These are phyloP conservation scores for Neostethus bicornis DNA, from an alignment of 2,797 vertebrate species.

Conservation along the genomic window DNA sequence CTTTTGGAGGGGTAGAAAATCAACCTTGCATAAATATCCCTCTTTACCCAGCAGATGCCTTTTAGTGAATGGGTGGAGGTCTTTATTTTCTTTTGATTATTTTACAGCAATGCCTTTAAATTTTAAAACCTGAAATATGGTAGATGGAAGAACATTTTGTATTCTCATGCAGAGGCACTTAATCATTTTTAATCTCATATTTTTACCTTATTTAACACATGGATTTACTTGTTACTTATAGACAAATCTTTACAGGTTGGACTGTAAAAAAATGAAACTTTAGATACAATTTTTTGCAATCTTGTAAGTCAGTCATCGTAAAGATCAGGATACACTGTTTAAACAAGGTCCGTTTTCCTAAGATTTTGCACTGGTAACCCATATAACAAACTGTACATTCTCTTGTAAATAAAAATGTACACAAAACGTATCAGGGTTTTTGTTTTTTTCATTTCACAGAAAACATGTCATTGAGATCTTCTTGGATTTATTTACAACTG, in stretches of 20 bases:
- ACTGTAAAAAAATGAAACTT: constrained; percentile 52
- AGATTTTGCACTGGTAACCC: constrained; percentile 95
- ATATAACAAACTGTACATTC: constrained; percentile 99
- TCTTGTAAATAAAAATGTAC: constrained; percentile 96
- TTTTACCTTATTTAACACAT: constrained; percentile 18
- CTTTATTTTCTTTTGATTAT: constrained; percentile 25
- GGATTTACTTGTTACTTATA: neutral
- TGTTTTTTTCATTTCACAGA: neutral
- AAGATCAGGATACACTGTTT: constrained; percentile 47
- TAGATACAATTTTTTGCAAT: constrained; percentile 67
- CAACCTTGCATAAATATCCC: constrained; percentile 25
- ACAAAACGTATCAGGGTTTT: constrained; percentile 29
- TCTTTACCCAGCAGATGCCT: constrained; percentile 56
- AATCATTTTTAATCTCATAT: constrained; percentile 43
- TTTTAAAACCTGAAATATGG: constrained; percentile 36
- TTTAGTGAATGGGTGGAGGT: too few species aligned
- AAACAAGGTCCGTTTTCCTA: constrained; percentile 62
- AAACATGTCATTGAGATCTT: constrained; percentile 35
- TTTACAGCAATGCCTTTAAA: constrained; percentile 46
- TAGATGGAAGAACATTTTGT: constrained; percentile 38
- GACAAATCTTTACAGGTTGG: constrained; percentile 15
- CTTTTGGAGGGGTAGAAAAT: constrained; percentile 35
- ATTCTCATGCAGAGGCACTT: constrained; percentile 22
- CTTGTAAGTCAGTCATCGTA: constrained; percentile 41
- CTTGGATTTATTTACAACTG: constrained; percentile 63